These are phyloP conservation scores for Phataginus tetradactyla DNA, from an alignment of 2,797 vertebrate genomes.

Conservation along the genomic window DNA sequence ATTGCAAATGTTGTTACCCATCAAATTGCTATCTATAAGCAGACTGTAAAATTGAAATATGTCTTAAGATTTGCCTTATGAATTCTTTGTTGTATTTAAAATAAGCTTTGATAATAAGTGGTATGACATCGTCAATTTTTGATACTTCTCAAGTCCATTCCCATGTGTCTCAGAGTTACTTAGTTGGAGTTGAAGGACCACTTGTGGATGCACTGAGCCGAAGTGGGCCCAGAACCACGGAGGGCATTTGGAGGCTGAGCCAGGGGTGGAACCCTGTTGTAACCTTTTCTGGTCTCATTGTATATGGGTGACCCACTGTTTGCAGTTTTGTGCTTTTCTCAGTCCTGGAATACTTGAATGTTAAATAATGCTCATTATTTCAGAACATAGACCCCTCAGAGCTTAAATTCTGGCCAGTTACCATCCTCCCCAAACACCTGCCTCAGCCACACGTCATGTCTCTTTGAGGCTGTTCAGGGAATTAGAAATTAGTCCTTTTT, in stretches of 20 bases:
- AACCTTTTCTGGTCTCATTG: not conserved
- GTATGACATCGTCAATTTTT: not conserved
- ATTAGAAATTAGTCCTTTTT: not conserved
- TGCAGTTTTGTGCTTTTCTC: not conserved
- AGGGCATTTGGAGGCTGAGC: fast-evolving
- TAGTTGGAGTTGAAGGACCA: not conserved
- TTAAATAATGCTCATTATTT: not conserved
- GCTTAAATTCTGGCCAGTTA: not conserved
- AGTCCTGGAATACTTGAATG: not conserved
- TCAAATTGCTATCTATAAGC: not conserved
- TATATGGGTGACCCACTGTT: not conserved
- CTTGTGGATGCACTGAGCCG: not conserved
- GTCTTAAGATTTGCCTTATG: not conserved
- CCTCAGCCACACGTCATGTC: not conserved
- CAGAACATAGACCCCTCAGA: not conserved
- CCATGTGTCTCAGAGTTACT: not conserved
- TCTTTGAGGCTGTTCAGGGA: not conserved
- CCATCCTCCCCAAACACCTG: not conserved
- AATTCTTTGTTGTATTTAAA: not conserved
- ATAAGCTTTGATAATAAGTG: not conserved
- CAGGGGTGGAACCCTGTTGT: not conserved
- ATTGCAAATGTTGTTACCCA: not conserved
- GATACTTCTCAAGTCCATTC: not conserved
- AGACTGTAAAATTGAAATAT: not conserved
- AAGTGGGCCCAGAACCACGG: not conserved